A percentile compares a stretch with the other conserved stretches of the same genome.
Evolutionary conservation across 1,140 invertebrate species (phyloP).

Genomic region (Achroia grisella): DNA sequence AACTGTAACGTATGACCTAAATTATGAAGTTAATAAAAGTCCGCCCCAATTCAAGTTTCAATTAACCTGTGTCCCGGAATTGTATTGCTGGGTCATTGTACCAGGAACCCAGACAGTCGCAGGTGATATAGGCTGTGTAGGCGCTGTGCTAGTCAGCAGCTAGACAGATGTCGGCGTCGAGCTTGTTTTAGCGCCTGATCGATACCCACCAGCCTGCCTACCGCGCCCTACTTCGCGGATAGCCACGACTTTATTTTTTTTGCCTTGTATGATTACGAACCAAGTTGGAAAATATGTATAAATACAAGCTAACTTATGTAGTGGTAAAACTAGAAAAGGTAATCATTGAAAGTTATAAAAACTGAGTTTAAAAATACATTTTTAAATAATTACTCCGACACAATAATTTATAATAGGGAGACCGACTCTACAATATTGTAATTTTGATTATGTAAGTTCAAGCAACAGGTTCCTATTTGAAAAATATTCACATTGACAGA

Average conservation of each 20-base stretch:
- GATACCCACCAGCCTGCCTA: slow-evolving; percentile 45
- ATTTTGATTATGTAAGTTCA: too few relatives aligned
- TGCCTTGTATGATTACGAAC: slow-evolving; percentile 33
- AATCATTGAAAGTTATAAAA: too few relatives aligned
- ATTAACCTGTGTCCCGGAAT: slow-evolving; percentile 32
- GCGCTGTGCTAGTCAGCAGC: slow-evolving; percentile 39
- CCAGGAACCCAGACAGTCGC: slow-evolving; percentile 27
- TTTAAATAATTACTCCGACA: too few relatives aligned
- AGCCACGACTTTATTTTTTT: slow-evolving; percentile 46
- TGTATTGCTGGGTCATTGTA: slow-evolving; percentile 51
- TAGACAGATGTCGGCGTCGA: slow-evolving; percentile 42
- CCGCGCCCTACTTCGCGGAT: slow-evolving; percentile 54
- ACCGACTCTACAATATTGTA: too few relatives aligned
- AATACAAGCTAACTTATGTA: too few relatives aligned
- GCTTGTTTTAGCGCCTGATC: slow-evolving; percentile 62
- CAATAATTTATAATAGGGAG: too few relatives aligned
- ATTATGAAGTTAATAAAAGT: slow-evolving; percentile 13
- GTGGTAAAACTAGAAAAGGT: too few relatives aligned
- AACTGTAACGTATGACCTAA: slow-evolving; percentile 18
- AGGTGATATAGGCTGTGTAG: slow-evolving; percentile 36
- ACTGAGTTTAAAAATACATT: too few relatives aligned
- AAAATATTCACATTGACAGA: too few relatives aligned
- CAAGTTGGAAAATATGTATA: neutral
- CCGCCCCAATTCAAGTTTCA: slow-evolving; percentile 27
- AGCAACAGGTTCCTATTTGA: too few relatives aligned